Evolutionary conservation across 2,797 vertebrate species (phyloP).

Genomic region (Tympanoctomys barrerae): DNA sequence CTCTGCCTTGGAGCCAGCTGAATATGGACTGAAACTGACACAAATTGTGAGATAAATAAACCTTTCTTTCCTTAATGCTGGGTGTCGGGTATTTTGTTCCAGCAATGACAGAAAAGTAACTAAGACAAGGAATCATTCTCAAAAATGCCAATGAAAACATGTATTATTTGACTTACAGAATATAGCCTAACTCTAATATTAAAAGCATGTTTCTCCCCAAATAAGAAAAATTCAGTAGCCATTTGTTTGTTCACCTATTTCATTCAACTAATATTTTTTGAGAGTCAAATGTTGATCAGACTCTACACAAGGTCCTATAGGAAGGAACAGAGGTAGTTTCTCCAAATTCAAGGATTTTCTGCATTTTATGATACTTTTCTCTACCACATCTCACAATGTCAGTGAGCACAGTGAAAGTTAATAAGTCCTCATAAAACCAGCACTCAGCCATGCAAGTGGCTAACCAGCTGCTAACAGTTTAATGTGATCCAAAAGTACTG

Average conservation of each 20-base stretch:
- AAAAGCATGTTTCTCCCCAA: not conserved
- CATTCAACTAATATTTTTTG: not conserved
- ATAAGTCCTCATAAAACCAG: not conserved
- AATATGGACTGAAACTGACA: no score
- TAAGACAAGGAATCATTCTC: no score
- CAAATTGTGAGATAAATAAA: no score
- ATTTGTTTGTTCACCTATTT: not conserved
- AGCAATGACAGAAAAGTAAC: no score
- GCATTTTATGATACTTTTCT: not conserved
- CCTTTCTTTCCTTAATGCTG: no score
- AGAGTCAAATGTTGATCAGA: not conserved
- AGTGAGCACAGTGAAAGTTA: not conserved
- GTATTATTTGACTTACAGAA: conserved; percentile 24
- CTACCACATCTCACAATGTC: not conserved
- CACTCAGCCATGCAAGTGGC: not conserved
- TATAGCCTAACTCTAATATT: not conserved
- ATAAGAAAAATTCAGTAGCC: conserved; percentile 13
- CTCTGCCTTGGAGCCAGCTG: no score
- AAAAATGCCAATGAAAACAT: not conserved
- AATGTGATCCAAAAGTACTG: not conserved
- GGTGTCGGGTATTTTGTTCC: no score
- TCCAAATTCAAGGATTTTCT: not conserved
- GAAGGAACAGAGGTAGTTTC: not conserved
- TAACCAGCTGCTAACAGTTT: not conserved
- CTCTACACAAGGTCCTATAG: not conserved